Base-by-base conservation (phyloP, 2,113 vertebrate species). In the Upupa epops region DNA sequence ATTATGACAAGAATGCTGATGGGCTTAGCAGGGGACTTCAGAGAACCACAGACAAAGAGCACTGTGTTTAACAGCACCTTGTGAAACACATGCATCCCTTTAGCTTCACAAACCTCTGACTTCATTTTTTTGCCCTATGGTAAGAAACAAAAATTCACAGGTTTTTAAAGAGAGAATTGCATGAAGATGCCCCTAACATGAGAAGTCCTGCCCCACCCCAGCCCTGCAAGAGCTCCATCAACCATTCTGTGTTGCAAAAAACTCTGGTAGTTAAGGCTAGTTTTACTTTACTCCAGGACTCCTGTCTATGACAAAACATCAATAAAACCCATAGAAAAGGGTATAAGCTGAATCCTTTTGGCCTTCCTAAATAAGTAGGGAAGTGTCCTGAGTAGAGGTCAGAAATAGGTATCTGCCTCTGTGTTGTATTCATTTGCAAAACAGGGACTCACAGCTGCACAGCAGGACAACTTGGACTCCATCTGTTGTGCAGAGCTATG, bases 391-490 rank as follows among this genome's bases (percentile, higher is more conserved):
- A 74, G 66, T 17, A 89, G 59, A 82, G 29, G 29, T 73, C 84
- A 83, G 76, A 59, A 65, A 58, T 22, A 11, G 15, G 19, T 52
- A 59, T 55, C 37, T 73, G 64, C 68, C 55, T 92, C 64, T 70
- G n/a, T 81, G 29, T 65, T 94, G n/a, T 17, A 21, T 84, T 92
- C 52, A 48, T 70, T 76, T 88, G 69, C 10, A 4, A 60, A 94
- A 74, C 51, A 83, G 29, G 52, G 76, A 51, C 93, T 88, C 79
- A 37, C 0, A 8, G 76, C 68, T 56, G 69, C 86, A 85, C 87
- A 89, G 94, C 94, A 94, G 87, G 82, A 86, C 49, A 73, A 26
- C 42, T 11, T 83, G 75, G 51, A 48, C 46, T 94, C 94, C 93
- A 95, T 91, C 93, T 96, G 91, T 74, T 78, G 76, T 90, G 83